A percentile compares a stretch with the other conserved stretches of the same genome.
phyloP scores from a whole-genome alignment of 2,113 vertebrate species.

The Echinops telfairi region DNA sequence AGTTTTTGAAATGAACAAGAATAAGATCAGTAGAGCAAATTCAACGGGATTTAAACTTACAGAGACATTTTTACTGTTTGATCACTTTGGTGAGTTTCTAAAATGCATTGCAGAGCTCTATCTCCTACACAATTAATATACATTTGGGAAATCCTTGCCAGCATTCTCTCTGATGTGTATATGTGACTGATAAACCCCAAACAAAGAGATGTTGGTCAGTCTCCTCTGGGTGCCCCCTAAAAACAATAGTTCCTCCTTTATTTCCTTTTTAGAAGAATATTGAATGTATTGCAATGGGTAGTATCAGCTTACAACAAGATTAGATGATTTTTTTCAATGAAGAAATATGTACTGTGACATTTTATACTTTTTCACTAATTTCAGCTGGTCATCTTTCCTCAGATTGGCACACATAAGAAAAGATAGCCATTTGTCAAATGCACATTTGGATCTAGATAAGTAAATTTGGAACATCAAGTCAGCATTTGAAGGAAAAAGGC shows the following conservation, averaged over 20 bases:
- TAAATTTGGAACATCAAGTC: neutral
- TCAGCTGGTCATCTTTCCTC: neutral
- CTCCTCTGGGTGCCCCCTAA: neutral
- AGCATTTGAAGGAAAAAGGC: neutral
- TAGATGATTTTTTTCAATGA: too few relatives aligned
- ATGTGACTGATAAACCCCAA: constrained; percentile 44
- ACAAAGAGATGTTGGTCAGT: neutral
- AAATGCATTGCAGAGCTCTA: neutral
- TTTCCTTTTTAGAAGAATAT: neutral
- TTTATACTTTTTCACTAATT: too few relatives aligned
- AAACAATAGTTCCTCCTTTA: neutral
- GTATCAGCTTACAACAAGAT: neutral
- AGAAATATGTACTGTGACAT: neutral
- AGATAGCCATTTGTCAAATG: neutral
- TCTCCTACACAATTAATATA: constrained; percentile 11
- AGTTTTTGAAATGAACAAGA: constrained; percentile 59
- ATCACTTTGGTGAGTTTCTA: constrained; percentile 26
- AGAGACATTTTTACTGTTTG: constrained; percentile 25
- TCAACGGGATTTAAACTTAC: neutral
- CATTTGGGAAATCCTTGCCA: neutral
- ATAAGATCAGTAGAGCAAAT: constrained; percentile 3
- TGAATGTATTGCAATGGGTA: neutral
- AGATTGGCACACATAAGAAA: neutral
- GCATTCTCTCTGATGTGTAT: neutral
- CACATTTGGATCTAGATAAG: neutral